Evolutionary conservation across 2,113 vertebrate genomes (phyloP), one percentile per base, ranked within the genome.

Genomic region (Benitochromis conjunctus): DNA sequence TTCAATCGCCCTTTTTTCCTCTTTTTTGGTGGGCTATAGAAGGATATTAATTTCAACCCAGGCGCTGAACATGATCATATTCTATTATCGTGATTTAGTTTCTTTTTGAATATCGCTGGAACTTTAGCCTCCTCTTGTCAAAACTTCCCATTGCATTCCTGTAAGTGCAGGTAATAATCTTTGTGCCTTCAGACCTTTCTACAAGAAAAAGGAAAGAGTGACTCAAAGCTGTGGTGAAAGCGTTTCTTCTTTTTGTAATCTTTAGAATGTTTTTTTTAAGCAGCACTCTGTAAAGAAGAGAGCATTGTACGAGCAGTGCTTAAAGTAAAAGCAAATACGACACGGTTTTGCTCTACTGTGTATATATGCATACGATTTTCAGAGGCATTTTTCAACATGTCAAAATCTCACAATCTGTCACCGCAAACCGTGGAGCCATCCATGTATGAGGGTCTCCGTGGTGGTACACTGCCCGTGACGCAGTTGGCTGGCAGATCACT

Each of bases 401-500:
- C 84, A 82, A 84, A 53, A 80, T 84, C 69, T 64, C 43, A 76
- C 85, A 95, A 87, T 94, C 91, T 95, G 92, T 92, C 86, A 29
- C 19, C 53, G 79, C 84, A 82, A 66, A 74, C 48, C 26, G 57
- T 86, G 83, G 85, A 85, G 85, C 26, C 90, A 89, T 89, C 29
- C 90, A 88, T 89, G 86, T 84, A 81, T 82, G 77, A 91, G 91
- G 93, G 89, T 91, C 93, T 95, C 93, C 88, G 21, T 9, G 29
- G 82, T 31, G 87, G 60, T 91, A 90, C 82, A 79, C 85, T 91
- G 88, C 64, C 90, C 76, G 16, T 96, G 96, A 96, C 92, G 92
- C 94, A 92, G 92, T 88, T 60, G 82, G 57, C 94, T 94, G 94
- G 94, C 95, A 92, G 92, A 91, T 92, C 92, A 92, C 86, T 31